phyloP scores from a whole-genome alignment of 2,888 invertebrate genomes.

The Cotesia congregata region DNA sequence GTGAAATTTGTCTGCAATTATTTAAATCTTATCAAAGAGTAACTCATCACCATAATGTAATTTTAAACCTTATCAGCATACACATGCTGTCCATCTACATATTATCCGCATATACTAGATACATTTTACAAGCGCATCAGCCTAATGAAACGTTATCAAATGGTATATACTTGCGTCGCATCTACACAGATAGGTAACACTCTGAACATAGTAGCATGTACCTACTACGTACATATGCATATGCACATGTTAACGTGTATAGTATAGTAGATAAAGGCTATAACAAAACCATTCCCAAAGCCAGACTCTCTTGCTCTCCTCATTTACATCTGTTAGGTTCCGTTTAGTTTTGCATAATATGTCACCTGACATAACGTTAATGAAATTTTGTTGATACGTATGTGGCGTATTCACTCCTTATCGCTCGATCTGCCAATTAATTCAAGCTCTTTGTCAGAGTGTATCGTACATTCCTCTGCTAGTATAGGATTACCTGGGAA shows the following conservation, averaged over 20 bases:
- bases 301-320: not conserved
- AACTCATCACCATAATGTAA: not conserved
- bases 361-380: conserved; percentile 16
- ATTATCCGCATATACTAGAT: not conserved
- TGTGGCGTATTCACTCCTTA: conserved; percentile 16
- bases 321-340: not conserved
- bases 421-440: conserved; percentile 50
- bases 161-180: not conserved
- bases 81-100: not conserved
- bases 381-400: conserved; percentile 7
- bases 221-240: not conserved
- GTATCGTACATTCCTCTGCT: not conserved
- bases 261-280: not conserved
- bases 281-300: not conserved
- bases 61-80: not conserved
- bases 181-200: not conserved
- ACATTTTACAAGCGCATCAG: not conserved
- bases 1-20: not conserved
- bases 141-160: conserved; percentile 14
- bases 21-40: not conserved
- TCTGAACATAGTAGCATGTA: not conserved
- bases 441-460: conserved; percentile 54
- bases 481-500: not conserved
- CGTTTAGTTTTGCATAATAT: not conserved
- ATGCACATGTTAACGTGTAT: not conserved